These are phyloP conservation scores for Tenebrio molitor DNA, from an alignment of 1,140 invertebrate species.

Conservation along the genomic window DNA sequence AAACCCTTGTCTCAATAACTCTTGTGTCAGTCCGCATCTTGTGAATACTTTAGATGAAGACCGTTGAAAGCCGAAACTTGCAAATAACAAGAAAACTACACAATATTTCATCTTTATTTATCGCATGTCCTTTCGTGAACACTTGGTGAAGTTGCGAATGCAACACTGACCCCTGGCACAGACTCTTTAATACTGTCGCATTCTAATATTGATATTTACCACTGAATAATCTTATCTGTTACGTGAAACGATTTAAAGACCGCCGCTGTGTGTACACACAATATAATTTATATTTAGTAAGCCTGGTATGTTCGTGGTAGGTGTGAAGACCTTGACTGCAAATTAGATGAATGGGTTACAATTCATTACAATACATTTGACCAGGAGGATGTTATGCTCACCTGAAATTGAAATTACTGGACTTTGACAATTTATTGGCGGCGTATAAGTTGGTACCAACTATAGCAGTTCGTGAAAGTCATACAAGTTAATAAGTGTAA, in stretches of 20 bases:
- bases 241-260: constrained; percentile 15
- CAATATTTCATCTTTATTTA: constrained; percentile 33
- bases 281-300: constrained; percentile 36
- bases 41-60: constrained; percentile 66
- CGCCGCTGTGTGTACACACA: constrained; percentile 6
- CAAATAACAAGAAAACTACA: constrained; percentile 18
- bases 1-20: constrained; percentile 68
- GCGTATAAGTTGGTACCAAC: neutral
- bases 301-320: constrained; percentile 18
- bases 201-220: constrained; percentile 26
- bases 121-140: neutral
- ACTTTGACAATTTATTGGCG: no score
- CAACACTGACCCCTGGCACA: neutral
- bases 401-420: neutral
- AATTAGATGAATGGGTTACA: constrained; percentile 27
- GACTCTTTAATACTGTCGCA: neutral
- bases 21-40: constrained; percentile 69
- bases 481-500: constrained; percentile 16
- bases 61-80: constrained; percentile 12
- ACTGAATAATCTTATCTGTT: constrained; percentile 13
- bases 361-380: constrained; percentile 15
- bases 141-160: constrained; percentile 6
- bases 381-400: neutral
- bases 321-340: constrained; percentile 27
- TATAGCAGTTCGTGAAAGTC: constrained; percentile 24